Evolutionary conservation across 1,140 invertebrate genomes (phyloP), one percentile per base, ranked within the genome.

Genomic region (Scaptomyza pallida): DNA sequence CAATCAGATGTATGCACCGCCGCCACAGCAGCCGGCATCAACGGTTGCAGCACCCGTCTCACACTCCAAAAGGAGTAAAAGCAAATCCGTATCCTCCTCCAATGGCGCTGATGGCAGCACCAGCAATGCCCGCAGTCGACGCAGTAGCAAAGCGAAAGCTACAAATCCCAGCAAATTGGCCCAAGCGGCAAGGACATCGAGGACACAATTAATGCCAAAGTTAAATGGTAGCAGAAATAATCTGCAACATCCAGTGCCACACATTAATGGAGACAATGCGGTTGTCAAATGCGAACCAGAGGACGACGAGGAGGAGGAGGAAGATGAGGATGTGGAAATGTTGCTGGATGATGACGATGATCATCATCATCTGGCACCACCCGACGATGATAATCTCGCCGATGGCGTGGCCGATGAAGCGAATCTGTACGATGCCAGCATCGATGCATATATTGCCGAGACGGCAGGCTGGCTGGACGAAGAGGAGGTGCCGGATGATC

Each of bases 401-500:
- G 35, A 23, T 12, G 2, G 19, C 43, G 17, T 13, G 3, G 43
- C 19, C n/a, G 63, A 9, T n/a, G 26, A 62, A n/a, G 17, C 41
- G 4, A 64, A 61, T 61, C 13, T 64, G 9, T 88, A 88, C 16
- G 48, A 79, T 40, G 40, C 68, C 12, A 68, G 72, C 40, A 82
- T 78, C 37, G 61, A 88, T 72, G 78, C 83, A 17, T 88, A 88
- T 68, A 40, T 89, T 8, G 75, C 72, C 9, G 79, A 80, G 26
- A 65, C 51, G 5, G 75, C 68, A 6, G 75, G 71, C 6, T 77
- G 55, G 6, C 48, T 85, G 15, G 80, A 68, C 10, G 64, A 89
- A 15, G 70, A 81, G 17, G 94, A 94, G 76, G 94, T 94, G 21
- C 93, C 93, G 16, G 93, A 93, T 37, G 92, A 93, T 64, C 93